These are phyloP conservation scores for Lagocephalus sceleratus DNA, from an alignment of 2,797 vertebrate species.

Conservation along the genomic window DNA sequence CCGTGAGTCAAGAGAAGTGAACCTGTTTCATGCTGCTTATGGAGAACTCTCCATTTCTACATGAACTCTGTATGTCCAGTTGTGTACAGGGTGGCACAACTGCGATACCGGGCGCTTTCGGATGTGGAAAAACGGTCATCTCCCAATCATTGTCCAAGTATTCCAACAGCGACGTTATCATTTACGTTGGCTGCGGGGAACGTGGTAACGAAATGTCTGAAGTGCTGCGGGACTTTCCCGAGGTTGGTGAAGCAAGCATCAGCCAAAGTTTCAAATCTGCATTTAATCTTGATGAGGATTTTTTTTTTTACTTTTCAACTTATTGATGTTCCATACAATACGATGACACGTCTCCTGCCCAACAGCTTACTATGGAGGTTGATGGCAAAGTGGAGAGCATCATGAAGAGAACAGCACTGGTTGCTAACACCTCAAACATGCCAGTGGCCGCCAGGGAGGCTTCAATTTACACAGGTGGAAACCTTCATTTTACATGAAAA, in stretches of 20 bases:
- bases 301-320: not conserved
- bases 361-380: slow-evolving; percentile 96
- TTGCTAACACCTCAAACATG: slow-evolving; percentile 99
- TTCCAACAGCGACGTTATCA: slow-evolving; percentile 97
- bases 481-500: not conserved
- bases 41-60: not conserved
- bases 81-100: slow-evolving; percentile 99
- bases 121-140: slow-evolving; percentile 99
- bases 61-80: slow-evolving; percentile 56
- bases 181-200: slow-evolving; percentile 97
- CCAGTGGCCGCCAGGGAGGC: slow-evolving; percentile 98
- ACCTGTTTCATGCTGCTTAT: not conserved
- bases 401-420: slow-evolving; percentile 98
- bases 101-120: slow-evolving; percentile 96
- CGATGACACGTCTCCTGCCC: not conserved
- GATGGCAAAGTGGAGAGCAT: slow-evolving; percentile 95
- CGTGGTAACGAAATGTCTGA: slow-evolving; percentile 99
- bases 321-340: not conserved
- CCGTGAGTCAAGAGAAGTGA: slow-evolving; percentile 80
- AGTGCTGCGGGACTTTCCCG: slow-evolving; percentile 89
- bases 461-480: slow-evolving; percentile 94
- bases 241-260: slow-evolving; percentile 59
- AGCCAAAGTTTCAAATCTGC: too few relatives aligned
- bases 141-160: slow-evolving; percentile 98
- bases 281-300: too few relatives aligned